Percentiles rank a stretch among this genome's conserved stretches.
These are phyloP conservation scores for Drosophila percnosoma DNA, from an alignment of 2,888 invertebrate species.

Conservation along the genomic window DNA sequence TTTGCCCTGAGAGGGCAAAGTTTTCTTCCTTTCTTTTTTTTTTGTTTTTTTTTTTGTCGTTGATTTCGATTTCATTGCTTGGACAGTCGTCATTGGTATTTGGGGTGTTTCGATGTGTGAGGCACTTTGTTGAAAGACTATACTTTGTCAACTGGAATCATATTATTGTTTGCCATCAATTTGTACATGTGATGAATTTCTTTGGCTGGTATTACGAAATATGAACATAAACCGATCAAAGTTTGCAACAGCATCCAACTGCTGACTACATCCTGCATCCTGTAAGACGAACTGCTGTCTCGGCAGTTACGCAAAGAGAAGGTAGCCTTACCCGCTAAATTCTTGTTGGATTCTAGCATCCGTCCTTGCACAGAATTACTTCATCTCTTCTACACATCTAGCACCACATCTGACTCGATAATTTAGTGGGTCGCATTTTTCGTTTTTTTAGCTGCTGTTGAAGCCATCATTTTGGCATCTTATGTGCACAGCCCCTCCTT, in stretches of 20 bases:
- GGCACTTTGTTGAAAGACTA: conserved; percentile 35
- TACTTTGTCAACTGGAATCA: conserved; percentile 2
- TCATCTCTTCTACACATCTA: not conserved
- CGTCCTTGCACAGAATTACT: not conserved
- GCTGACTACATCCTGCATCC: not conserved
- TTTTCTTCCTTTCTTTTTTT: conserved; percentile 8
- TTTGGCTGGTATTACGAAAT: not conserved
- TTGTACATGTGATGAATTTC: conserved; percentile 17
- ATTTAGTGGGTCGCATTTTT: conserved; percentile 16
- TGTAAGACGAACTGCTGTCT: not conserved
- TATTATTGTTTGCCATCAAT: conserved; percentile 7
- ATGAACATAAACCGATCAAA: not conserved
- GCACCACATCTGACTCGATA: conserved; percentile 1
- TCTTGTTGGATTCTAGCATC: not conserved
- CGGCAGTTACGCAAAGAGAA: not conserved
- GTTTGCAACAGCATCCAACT: not conserved
- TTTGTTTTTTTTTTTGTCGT: conserved; percentile 7
- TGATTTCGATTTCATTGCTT: conserved; percentile 48
- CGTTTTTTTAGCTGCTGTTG: conserved; percentile 21
- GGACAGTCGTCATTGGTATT: conserved; percentile 13
- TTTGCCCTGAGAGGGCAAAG: not conserved
- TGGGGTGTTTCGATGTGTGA: not conserved
- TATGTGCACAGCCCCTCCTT: conserved; percentile 22
- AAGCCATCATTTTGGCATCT: conserved; percentile 56
- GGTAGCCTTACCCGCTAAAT: not conserved